phyloP scores from a whole-genome alignment of 30 jellyfish, hydroid and myxozoan species.

The Catostylus mosaicus region DNA sequence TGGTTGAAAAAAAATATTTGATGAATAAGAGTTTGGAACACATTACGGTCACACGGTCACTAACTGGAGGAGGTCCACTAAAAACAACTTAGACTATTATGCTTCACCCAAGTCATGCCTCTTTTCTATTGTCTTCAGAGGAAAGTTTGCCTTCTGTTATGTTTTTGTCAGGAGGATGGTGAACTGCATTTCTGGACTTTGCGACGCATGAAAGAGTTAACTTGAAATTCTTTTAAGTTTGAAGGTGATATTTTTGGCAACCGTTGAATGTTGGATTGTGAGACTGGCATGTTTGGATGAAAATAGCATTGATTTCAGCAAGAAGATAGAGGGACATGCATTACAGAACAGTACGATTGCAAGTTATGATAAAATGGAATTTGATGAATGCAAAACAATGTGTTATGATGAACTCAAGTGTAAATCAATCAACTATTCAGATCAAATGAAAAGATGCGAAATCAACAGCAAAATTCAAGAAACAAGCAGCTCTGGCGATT shows the following conservation, averaged over 20 bases:
- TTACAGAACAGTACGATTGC: constrained; percentile 15
- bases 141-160: too few relatives aligned
- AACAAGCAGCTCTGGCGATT: not conserved
- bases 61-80: too few relatives aligned
- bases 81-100: too few relatives aligned
- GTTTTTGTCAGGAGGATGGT: not conserved
- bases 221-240: not conserved
- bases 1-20: too few relatives aligned
- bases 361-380: not conserved
- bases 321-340: not conserved
- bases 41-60: too few relatives aligned
- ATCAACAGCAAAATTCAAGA: not conserved
- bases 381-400: not conserved
- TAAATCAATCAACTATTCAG: constrained; percentile 27
- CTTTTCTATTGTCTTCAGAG: too few relatives aligned
- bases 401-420: constrained; percentile 12
- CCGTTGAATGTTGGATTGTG: constrained; percentile 32
- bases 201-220: too few relatives aligned
- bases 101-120: too few relatives aligned
- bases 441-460: not conserved
- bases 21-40: too few relatives aligned
- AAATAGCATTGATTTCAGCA: constrained; percentile 8
- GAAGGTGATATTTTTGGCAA: not conserved
- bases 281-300: constrained; percentile 7
- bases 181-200: too few relatives aligned